Evolutionary conservation across 2,797 vertebrate species (phyloP).

Genomic region (Propithecus deckenii): DNA sequence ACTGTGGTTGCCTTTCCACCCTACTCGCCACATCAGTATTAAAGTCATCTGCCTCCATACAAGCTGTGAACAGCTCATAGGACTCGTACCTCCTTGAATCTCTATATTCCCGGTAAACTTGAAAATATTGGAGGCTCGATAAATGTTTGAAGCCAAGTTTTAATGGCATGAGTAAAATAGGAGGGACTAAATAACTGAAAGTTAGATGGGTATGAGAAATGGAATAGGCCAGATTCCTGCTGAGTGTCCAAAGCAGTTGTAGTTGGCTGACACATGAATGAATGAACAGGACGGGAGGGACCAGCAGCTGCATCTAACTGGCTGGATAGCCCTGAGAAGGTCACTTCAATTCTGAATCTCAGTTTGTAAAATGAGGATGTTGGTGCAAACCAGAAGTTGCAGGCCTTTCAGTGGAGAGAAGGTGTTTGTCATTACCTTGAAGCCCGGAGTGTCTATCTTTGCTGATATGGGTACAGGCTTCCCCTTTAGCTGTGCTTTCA

Average conservation of each 20-base stretch:
- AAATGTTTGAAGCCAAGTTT: conserved; percentile 21
- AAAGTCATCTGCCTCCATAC: background rate
- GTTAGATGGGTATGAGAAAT: background rate
- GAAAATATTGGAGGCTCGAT: background rate
- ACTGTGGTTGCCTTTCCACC: background rate
- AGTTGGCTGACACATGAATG: background rate
- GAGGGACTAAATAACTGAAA: background rate
- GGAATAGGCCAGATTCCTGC: background rate
- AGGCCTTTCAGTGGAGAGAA: background rate
- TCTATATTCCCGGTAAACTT: background rate
- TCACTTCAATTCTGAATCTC: background rate
- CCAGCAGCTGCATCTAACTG: background rate
- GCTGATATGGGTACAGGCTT: background rate
- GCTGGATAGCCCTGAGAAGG: background rate
- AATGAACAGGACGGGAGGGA: accelerated
- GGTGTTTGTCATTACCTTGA: conserved; percentile 2
- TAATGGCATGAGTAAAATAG: background rate
- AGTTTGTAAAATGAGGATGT: conserved; percentile 33
- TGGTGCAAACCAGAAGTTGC: conserved; percentile 15
- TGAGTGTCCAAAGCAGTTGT: background rate
- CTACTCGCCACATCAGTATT: background rate
- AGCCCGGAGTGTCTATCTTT: background rate
- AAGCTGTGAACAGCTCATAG: background rate
- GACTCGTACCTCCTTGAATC: background rate
- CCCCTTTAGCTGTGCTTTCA: conserved; percentile 5